Evolutionary conservation across 1,140 invertebrate species (phyloP).

Genomic region (Mizuhopecten yessoensis): DNA sequence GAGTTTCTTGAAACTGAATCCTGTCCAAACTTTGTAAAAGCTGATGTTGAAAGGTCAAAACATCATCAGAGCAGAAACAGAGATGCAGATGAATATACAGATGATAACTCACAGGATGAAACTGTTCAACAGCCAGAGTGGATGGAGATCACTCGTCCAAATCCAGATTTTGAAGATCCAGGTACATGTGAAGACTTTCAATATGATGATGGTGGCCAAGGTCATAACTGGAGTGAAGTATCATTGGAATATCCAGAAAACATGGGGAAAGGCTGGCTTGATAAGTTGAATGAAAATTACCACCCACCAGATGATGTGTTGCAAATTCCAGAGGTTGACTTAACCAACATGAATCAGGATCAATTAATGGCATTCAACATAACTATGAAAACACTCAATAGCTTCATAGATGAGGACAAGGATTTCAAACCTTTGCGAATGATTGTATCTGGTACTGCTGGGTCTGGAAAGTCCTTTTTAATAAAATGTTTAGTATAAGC

Average conservation of each 20-base stretch:
- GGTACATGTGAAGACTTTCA: slow-evolving; percentile 27
- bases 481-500: slow-evolving; percentile 63
- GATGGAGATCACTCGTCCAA: slow-evolving; percentile 6
- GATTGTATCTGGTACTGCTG: slow-evolving; percentile 60
- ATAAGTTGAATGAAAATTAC: background rate
- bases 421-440: slow-evolving; percentile 53
- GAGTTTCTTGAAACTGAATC: background rate
- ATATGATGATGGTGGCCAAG: slow-evolving; percentile 50
- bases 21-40: slow-evolving; percentile 53
- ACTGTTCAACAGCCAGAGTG: background rate
- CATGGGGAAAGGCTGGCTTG: no score
- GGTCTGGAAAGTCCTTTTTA: slow-evolving; percentile 58
- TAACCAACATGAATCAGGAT: background rate
- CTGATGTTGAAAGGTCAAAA: slow-evolving; percentile 46
- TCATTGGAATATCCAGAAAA: no score
- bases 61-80: background rate
- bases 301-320: background rate
- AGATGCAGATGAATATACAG: background rate
- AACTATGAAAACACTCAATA: no score
- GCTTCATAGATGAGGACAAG: no score
- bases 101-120: background rate
- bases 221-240: slow-evolving; percentile 46
- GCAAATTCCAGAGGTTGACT: background rate
- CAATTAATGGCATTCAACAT: background rate
- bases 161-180: background rate